A percentile compares a stretch with the other conserved stretches of the same genome.
phyloP scores from a whole-genome alignment of 2,797 vertebrate species.

The Galago senegalensis region DNA sequence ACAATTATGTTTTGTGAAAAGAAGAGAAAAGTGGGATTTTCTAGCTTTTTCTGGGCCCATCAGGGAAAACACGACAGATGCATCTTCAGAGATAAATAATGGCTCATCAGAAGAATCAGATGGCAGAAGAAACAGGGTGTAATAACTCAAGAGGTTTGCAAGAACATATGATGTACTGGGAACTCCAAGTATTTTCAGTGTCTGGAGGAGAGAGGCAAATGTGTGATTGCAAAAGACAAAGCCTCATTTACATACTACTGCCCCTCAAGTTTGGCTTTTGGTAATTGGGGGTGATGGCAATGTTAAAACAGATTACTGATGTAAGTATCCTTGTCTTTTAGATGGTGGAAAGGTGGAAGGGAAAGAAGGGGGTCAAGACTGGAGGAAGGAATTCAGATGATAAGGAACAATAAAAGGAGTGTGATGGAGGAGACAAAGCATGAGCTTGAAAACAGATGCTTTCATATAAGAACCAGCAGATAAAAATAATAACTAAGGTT shows the following conservation, averaged over 20 bases:
- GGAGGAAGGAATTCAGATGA: not conserved
- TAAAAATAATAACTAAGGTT: not conserved
- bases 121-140: slow-evolving; percentile 20
- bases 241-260: not conserved
- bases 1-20: slow-evolving; percentile 20
- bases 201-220: not conserved
- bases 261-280: not conserved
- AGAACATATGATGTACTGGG: not conserved
- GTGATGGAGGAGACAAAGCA: not conserved
- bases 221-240: not conserved
- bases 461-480: not conserved
- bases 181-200: not conserved
- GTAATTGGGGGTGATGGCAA: not conserved
- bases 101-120: slow-evolving; percentile 21
- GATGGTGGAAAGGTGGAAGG: not conserved
- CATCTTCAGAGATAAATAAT: slow-evolving; percentile 16
- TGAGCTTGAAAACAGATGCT: not conserved
- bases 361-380: not conserved
- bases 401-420: not conserved
- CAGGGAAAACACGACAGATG: not conserved
- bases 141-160: slow-evolving; percentile 12
- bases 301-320: not conserved
- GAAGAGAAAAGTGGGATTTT: not conserved
- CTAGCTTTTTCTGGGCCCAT: not conserved
- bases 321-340: not conserved